Evolutionary conservation across 2,113 vertebrate species (phyloP).

Genomic region (Mionectes macconnelli): DNA sequence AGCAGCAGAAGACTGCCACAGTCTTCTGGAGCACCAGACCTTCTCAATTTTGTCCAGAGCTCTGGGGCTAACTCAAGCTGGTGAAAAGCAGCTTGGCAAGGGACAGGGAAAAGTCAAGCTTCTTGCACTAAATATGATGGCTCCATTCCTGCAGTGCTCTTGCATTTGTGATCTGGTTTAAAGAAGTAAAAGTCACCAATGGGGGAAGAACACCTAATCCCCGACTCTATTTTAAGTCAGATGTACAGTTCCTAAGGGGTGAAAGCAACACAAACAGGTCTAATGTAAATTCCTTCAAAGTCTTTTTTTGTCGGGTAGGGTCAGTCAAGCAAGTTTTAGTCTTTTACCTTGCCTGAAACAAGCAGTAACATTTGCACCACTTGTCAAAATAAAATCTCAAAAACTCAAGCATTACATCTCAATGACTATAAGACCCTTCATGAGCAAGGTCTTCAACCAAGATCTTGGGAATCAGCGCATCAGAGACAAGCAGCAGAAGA

Average conservation of each 20-base stretch:
- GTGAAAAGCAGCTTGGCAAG: not conserved
- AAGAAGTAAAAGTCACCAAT: not conserved
- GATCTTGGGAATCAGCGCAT: not conserved
- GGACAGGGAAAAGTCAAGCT: not conserved
- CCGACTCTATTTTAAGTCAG: not conserved
- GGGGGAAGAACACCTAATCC: not conserved
- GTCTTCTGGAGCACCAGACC: accelerated
- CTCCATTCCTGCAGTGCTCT: not conserved
- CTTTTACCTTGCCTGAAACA: not conserved
- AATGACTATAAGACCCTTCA: not conserved
- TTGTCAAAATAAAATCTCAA: not conserved
- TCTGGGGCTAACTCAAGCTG: not conserved
- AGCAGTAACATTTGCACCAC: not conserved
- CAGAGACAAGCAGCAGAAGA: not conserved
- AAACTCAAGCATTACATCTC: not conserved
- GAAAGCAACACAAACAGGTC: not conserved
- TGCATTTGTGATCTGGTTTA: not conserved
- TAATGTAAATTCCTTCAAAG: not conserved
- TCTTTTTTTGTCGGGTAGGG: not conserved
- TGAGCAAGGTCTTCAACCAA: not conserved
- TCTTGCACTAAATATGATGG: not conserved
- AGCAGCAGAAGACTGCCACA: not conserved
- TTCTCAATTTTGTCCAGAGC: not conserved
- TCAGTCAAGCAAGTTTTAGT: not conserved
- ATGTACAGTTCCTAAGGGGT: not conserved